Evolutionary conservation across 2,797 vertebrate genomes (phyloP).

Genomic region (Onychomys arenicola): DNA sequence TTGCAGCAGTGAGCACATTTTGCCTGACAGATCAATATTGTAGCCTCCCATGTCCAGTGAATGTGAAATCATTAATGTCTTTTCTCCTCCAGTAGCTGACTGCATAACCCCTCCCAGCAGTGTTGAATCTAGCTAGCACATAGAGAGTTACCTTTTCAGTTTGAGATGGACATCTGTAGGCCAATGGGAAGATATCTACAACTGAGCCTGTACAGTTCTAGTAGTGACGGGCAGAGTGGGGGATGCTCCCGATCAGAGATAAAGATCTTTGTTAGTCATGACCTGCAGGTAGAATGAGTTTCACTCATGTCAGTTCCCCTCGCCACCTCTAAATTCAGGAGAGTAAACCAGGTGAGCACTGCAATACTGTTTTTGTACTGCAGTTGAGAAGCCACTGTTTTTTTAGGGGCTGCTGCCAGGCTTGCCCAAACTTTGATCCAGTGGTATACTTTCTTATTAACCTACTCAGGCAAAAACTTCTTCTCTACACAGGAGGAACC

Average conservation of each 20-base stretch:
- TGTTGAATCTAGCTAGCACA: background rate
- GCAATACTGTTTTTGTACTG: background rate
- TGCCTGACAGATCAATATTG: background rate
- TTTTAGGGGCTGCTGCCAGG: background rate
- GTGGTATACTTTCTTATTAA: background rate
- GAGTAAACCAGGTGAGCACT: background rate
- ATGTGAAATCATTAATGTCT: background rate
- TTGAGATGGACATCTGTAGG: background rate
- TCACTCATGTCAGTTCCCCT: background rate
- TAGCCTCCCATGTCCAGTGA: background rate
- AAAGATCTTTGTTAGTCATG: background rate
- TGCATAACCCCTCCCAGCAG: background rate
- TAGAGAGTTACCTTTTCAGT: background rate
- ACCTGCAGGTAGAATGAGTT: background rate
- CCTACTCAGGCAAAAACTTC: background rate
- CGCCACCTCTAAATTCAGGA: background rate
- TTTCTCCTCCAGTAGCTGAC: background rate
- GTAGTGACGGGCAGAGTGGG: background rate
- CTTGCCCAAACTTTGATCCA: background rate
- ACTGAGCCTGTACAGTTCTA: background rate
- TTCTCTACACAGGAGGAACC: background rate
- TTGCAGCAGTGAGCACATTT: background rate
- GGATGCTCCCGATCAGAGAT: background rate
- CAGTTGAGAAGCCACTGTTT: background rate
- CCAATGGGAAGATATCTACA: background rate